Evolutionary conservation across 2,113 vertebrate species (phyloP), one percentile per base, ranked within the genome.

Genomic region (Pavo muticus): DNA sequence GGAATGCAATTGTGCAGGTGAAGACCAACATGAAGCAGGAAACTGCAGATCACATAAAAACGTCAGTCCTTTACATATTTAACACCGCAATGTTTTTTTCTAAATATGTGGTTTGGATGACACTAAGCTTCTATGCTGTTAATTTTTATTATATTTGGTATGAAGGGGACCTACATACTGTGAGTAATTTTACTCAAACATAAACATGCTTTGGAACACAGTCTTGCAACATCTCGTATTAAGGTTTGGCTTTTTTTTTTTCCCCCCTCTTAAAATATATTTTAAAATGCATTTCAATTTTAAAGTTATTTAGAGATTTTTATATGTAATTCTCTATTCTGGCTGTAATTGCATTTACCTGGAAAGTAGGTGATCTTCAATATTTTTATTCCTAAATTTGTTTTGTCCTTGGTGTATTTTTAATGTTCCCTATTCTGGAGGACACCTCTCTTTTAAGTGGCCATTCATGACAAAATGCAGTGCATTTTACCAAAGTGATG

Each of bases 351-450:
- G 35, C 11, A 37, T 85, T 85, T 27, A 74, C 7, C 10, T 63
- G 10, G 16, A 69, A 76, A 88, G 10, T 27, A 76, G 42, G 16
- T 14, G 63, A 73, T 1, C 10, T 9, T 17, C n/a, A 64, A 4
- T 19, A 25, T 86, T 76, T 91, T 9, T 29, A 15, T 9, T 45
- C 11, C 4, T 61, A 69, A 70, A 67, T 88, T 79, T 82, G 21
- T 80, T 87, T 67, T 68, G 16, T 61, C 17, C 6, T 25, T 72
- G 1, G 0, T 64, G 9, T 23, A 13, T 52, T 68, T 88, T 74
- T 37, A 56, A 48, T 0, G 0, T 64, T 56, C 4, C 2, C 2
- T 4, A 24, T 77, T 90, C 80, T 80, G 15, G 12, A 57, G 37
- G 20, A n/a, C 9, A 42, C 6, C 3, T 65, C 6, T 5, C 17